Base-by-base conservation (phyloP, 2,888 invertebrate genomes). In the Lagria hirta region DNA sequence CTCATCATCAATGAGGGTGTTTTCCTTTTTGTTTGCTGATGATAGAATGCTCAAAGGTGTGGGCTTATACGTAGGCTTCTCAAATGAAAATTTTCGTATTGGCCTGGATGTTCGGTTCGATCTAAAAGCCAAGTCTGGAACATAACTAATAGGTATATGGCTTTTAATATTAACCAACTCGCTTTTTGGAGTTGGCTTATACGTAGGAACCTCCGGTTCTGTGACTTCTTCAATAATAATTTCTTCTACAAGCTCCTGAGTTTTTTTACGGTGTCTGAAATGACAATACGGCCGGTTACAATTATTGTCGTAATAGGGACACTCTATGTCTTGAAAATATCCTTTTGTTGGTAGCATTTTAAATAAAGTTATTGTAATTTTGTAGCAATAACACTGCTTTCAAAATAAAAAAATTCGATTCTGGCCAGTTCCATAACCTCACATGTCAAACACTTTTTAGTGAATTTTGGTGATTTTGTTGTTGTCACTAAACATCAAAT, bases 221-320 rank as follows among this genome's bases (percentile, higher is more conserved):
- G 55, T 51, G 58, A 76, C 72, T 47, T 76, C 64, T 26, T 72
- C 71, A 42, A 74, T 72, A 49, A 70, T 70, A 46, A 62, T 48
- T 43, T 70, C 64, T 52, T 69, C 72, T 49, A 69, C 69, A 48
- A 64, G 60, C 76, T 88, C 88, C 30, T 59, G 57, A 5, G 47
- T 57, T 75, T 82, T 85, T 64, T 81, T 85, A 55, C 81, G 78
- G 72, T 95, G 95, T 65, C 88, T 84, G 71, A 88, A 95, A 74
- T 94, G 93, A 74, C 95, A 95, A 72, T 93, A 91, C 12, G 93
- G 92, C 61, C 95, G 78, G 57, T 86, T 86, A 73, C 95, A 95
- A 33, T 81, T 73, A 48, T 84, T 86, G 62, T 86, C 82, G 69
- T 82, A 90, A 74, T 86, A 93, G 13, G 94, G 93, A 70, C 95